phyloP scores from a whole-genome alignment of 2,113 vertebrate species.

The Ginglymostoma cirratum region DNA sequence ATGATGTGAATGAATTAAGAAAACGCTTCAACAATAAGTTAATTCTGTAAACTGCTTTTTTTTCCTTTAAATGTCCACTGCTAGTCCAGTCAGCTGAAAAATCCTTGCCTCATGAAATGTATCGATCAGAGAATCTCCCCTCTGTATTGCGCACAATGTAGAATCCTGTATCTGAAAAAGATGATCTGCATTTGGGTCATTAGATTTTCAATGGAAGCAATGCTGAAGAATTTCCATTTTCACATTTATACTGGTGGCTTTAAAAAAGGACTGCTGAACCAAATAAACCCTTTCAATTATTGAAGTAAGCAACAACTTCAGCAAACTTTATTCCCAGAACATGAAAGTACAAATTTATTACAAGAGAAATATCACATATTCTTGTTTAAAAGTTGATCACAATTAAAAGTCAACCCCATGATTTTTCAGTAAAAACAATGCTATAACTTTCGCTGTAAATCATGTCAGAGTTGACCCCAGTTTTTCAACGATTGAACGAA shows the following conservation, averaged over 20 bases:
- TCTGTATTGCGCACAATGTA: not conserved
- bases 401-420: not conserved
- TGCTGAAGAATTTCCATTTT: slow-evolving; percentile 3
- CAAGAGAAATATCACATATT: not conserved
- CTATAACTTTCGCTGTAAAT: not conserved
- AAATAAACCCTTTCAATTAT: not conserved
- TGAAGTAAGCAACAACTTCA: not conserved
- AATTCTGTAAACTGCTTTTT: not conserved
- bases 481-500: not conserved
- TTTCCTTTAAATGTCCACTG: not conserved
- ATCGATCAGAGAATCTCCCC: not conserved
- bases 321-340: not conserved
- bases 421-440: not conserved
- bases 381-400: not conserved
- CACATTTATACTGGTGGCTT: not conserved
- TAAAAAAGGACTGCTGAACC: not conserved
- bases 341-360: not conserved
- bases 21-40: not conserved
- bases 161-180: not conserved
- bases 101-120: not conserved
- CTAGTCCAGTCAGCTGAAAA: not conserved
- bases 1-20: not conserved
- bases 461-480: not conserved
- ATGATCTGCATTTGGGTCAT: not conserved
- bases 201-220: slow-evolving; percentile 7